Conservation (phyloP, 1,140 invertebrate genomes). For the Scaptomyza pallida region DNA sequence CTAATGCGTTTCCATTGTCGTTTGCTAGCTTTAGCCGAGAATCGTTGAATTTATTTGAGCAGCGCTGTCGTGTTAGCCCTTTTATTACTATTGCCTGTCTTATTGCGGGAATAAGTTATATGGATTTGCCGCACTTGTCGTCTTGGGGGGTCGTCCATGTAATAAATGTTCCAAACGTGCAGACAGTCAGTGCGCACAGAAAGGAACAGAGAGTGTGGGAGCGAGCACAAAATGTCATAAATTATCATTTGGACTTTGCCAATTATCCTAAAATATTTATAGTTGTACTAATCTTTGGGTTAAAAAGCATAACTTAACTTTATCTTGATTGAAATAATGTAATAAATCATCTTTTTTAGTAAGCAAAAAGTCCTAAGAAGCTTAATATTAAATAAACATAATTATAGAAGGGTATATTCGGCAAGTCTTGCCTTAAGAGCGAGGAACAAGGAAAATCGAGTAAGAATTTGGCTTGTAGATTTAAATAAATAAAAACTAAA, state of each 20-base stretch:
- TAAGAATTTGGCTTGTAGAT: too few relatives aligned
- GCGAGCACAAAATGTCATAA: slow-evolving; percentile 15
- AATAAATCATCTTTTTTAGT: not conserved
- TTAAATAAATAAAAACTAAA: too few relatives aligned
- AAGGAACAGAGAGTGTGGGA: too few relatives aligned
- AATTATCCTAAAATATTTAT: slow-evolving; percentile 20
- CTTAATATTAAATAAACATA: too few relatives aligned
- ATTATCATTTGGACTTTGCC: slow-evolving; percentile 27
- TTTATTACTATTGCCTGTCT: slow-evolving; percentile 72
- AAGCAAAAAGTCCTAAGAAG: too few relatives aligned
- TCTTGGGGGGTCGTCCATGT: not conserved
- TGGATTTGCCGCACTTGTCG: slow-evolving; percentile 44
- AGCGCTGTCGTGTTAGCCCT: slow-evolving; percentile 54
- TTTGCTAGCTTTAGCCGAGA: slow-evolving; percentile 42
- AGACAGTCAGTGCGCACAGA: slow-evolving; percentile 1
- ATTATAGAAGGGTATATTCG: too few relatives aligned
- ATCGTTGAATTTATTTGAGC: slow-evolving; percentile 70
- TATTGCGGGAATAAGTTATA: slow-evolving; percentile 59
- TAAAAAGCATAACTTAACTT: not conserved
- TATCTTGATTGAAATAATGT: not conserved
- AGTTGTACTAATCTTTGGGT: slow-evolving; percentile 2
- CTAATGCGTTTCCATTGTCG: slow-evolving; percentile 77
- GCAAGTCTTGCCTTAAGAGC: too few relatives aligned
- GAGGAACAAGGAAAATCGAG: too few relatives aligned
- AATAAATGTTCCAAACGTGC: slow-evolving; percentile 40